Evolutionary conservation across 1,140 invertebrate genomes (phyloP), one percentile per base, ranked within the genome.

Genomic region (Amphibalanus amphitrite): DNA sequence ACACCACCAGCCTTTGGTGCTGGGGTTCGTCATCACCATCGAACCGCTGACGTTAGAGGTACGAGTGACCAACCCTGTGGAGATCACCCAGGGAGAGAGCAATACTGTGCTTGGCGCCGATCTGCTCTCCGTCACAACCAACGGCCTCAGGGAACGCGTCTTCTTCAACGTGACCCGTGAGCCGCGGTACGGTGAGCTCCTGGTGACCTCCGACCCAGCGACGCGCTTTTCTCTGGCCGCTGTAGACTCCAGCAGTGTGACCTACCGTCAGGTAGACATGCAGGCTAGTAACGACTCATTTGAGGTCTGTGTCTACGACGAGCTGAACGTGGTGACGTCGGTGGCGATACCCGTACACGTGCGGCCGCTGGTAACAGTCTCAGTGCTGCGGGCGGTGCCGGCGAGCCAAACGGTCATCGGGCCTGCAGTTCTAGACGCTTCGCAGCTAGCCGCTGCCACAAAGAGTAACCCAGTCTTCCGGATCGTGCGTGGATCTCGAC

Each of bases 191-290:
- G 82, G 82, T 6, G 74, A 77, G 59, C 74, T 83, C 23, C 81
- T 90, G 75, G 84, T 90, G 0, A 84, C 88, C 59, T 86, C 90
- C 73, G 83, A 83, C 68, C 84, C 84, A 0, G 86, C 86, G 0
- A 81, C 81, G 0, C 82, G 82, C 28, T 97, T 97, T 78, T 86
- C 82, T 40, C 92, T 95, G 74, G 82, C 81, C 20, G 89, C 95
- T 80, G 78, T 97, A 33, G 84, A 88, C 78, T 80, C 85, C 71
- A 81, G 87, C 77, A 80, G 89, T 71, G 88, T 97, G 0, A 86
- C 89, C 77, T 98, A 95, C 75, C 87, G 93, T 81, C 93, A 96
- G 79, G 89, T 88, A 25, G 89, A 96, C 78, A 87, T 94, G 84
- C 89, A 86, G 13, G 86, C 87, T 0, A 87, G 90, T 0, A 90